Evolutionary conservation across 2,113 vertebrate species (phyloP).

Genomic region (Tiliqua scincoides): DNA sequence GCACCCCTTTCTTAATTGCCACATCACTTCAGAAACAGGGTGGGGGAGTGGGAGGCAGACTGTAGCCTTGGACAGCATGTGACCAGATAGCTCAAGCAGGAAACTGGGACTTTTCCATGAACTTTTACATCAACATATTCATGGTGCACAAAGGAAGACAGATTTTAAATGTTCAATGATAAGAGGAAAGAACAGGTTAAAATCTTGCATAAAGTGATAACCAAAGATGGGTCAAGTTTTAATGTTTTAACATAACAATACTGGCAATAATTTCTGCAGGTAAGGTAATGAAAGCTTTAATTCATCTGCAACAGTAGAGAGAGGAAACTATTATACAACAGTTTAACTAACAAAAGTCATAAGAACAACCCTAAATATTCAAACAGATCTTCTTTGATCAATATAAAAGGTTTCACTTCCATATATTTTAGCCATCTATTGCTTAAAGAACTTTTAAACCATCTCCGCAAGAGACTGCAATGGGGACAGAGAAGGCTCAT

Average conservation of each 20-base stretch:
- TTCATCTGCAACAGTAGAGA: background rate
- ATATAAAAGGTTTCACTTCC: background rate
- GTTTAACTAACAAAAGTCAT: background rate
- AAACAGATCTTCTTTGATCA: slow-evolving; percentile 5
- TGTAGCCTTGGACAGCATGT: background rate
- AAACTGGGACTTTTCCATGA: background rate
- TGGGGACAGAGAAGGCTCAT: background rate
- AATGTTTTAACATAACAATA: background rate
- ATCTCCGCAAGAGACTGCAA: no score
- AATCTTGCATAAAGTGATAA: background rate
- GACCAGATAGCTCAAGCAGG: background rate
- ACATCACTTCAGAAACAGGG: no score
- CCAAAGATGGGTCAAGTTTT: background rate
- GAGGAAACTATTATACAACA: background rate
- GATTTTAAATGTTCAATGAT: no score
- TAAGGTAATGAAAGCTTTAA: background rate
- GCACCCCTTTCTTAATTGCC: no score
- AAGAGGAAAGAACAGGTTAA: background rate
- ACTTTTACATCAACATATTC: no score
- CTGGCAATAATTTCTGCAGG: background rate
- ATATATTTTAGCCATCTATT: background rate
- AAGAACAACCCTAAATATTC: background rate
- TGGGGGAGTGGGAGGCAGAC: background rate
- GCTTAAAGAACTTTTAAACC: slow-evolving; percentile 9
- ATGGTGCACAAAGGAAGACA: background rate